Base-by-base conservation (phyloP, 2,888 invertebrate genomes). In the Cyclophora albipunctata region DNA sequence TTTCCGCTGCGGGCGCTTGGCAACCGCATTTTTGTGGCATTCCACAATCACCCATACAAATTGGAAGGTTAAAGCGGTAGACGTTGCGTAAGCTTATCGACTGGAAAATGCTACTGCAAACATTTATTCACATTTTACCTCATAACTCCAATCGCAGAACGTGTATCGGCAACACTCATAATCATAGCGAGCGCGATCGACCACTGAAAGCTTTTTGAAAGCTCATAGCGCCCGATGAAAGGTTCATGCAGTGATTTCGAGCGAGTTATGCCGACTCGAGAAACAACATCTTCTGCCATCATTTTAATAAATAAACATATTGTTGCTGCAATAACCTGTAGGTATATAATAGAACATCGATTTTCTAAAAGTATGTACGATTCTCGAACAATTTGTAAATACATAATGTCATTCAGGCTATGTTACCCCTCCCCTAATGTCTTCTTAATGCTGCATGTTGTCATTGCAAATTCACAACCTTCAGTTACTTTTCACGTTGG, bases 201-300 rank as follows among this genome's bases (percentile, higher is more conserved):
- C 77, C 77, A 78, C 78, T 83, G 83, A 85, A 84, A 85, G 84
- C 81, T 84, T 85, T 84, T 81, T 84, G 83, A 85, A 84, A 85
- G 84, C 84, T 80, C 75, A 66, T 73, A 76, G 74, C 74, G 71
- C 71, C 70, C 78, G 76, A 83, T 82, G 81, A 82, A 83, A 81
- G 74, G 77, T 79, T 81, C 77, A 79, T 75, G 74, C 71, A 67
- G 73, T 73, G 74, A 80, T 80, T 80, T 77, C 71, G 64, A 72
- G 68, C 73, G 71, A 72, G 71, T 78, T 78, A 76, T 72, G 71
- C 71, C 67, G 62, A 58, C 60, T 65, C 63, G 63, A 62, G 67
- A 66, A 67, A 64, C 67, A 65, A 73, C 74, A 78, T 70, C 69
- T 69, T 52, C 55, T 57, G 52, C 49, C 50, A 50, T 59, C 53